Evolutionary conservation across 2,888 invertebrate species (phyloP).

Genomic region (Drosophila histrio): DNA sequence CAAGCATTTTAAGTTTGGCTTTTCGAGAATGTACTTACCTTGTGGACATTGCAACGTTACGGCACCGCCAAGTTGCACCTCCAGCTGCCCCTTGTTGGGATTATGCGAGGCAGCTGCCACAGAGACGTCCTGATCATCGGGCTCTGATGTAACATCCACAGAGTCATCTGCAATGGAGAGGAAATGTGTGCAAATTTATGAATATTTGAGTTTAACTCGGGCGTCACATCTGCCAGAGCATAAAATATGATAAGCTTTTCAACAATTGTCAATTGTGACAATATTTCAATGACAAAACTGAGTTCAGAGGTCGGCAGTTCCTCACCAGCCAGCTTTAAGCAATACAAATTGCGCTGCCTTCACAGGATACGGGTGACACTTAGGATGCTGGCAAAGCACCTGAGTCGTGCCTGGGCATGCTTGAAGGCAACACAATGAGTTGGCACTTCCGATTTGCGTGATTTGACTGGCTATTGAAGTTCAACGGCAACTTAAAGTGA

Average conservation of each 20-base stretch:
- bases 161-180: slow-evolving; percentile 82
- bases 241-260: slow-evolving; percentile 66
- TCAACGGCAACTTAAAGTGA: slow-evolving; percentile 30
- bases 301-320: slow-evolving; percentile 6
- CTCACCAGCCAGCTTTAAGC: slow-evolving; percentile 19
- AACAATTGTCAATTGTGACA: slow-evolving; percentile 75
- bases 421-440: slow-evolving; percentile 59
- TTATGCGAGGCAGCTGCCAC: slow-evolving; percentile 85
- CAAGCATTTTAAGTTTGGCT: not conserved
- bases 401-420: slow-evolving; percentile 60
- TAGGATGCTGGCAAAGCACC: slow-evolving; percentile 54
- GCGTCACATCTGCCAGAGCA: slow-evolving; percentile 39
- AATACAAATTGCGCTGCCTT: slow-evolving; percentile 68
- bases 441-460: slow-evolving; percentile 62
- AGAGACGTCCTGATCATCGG: slow-evolving; percentile 86
- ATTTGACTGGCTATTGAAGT: slow-evolving; percentile 46
- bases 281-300: slow-evolving; percentile 67
- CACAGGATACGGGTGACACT: slow-evolving; percentile 40
- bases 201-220: not conserved
- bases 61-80: slow-evolving; percentile 93
- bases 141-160: slow-evolving; percentile 86
- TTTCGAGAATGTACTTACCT: slow-evolving; percentile 84
- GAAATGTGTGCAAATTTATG: slow-evolving; percentile 7
- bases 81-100: slow-evolving; percentile 87
- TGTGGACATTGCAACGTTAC: slow-evolving; percentile 94